Base-by-base conservation (phyloP, 2,113 vertebrate genomes). In the Eptesicus fuscus region DNA sequence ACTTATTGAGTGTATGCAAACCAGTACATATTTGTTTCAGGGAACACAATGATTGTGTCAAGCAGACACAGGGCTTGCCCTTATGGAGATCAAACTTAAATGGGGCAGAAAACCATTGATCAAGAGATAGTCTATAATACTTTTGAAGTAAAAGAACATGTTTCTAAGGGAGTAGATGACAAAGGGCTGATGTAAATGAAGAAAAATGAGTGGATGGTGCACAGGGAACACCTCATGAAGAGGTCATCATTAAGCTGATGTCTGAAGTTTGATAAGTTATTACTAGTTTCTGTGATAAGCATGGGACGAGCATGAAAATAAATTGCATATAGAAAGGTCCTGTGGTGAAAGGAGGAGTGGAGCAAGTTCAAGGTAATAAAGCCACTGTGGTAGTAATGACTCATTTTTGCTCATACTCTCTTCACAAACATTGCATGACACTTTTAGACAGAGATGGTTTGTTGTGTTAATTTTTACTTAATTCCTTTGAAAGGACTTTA, bases 401-500 rank as follows among this genome's bases (percentile, higher is more conserved):
- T 63, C 71, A 74, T 7, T 87, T 80, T 63, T 42, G 3, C 8
- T 78, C 32, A 44, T 20, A 30, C 9, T 93, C 2, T 9, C 5
- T 69, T 56, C 35, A 89, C 23, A 86, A 56, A 73, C 7, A 71
- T 9, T 40, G 7, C 63, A 17, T 42, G 14, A 16, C 93, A 9
- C 9, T 90, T 96, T 96, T 83, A 5, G 28, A 70, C 20, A 88
- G 14, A 8, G 85, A 59, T n/a, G 4, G 30, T 71, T 37, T 83
- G 17, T 86, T 90, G 9, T 40, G 42, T 74, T 83, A 79, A 56
- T 77, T 95, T 91, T 95, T 83, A 76, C 12, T 12, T 44, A 90
- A 59, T 82, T 77, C 14, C 32, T 95, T 91, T 88, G 3, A 88
- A 96, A 92, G 32, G 4, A 51, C 30, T 88, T 86, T 63, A 61